Evolutionary conservation across 2,113 vertebrate genomes (phyloP), one percentile per base, ranked within the genome.

Genomic region (Scomber japonicus): DNA sequence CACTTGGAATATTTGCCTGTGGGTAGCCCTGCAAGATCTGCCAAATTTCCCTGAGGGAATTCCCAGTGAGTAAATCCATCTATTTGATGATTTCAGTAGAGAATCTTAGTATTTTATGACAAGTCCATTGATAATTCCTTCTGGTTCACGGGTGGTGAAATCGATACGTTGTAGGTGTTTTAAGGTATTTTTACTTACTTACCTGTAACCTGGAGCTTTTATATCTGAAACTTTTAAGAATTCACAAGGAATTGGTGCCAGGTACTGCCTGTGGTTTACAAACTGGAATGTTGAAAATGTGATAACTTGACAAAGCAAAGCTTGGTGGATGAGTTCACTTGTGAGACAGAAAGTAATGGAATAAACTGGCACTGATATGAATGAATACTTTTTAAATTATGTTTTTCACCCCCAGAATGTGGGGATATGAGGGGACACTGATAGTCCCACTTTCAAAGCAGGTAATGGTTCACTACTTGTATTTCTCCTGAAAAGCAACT

Each of bases 41-140:
- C 11, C 19, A 51, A 6, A 51, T 24, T 57, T 45, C 21, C 61
- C 15, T 1, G 1, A 1, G 17, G 75, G 44, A 35, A 49, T n/a
- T 56, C 13, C 50, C 21, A 55, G 56, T 68, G 55, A n/a, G 30
- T 51, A 45, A 66, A 51, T 67, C 54, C 16, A n/a, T 54, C 30
- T 17, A 16, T 60, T 53, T 51, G 2, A 59, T 50, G 24, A 60
- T 60, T 67, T 30, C 7, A 67, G 4, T 16, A 21, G 19, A 53
- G 46, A 9, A 24, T 11, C 57, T 16, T 49, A 21, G 5, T 9
- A 40, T 40, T 40, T n/a, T 9, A 12, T 17, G n/a, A 66, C 21
- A 21, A 21, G 11, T 17, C 5, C 24, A 15, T n/a, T 17, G 19
- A 21, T 51, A 14, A 27, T 63, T 16, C n/a, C 2, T 31, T 8